Base-by-base conservation (phyloP, 2,797 vertebrate genomes). In the Lateolabrax maculatus region DNA sequence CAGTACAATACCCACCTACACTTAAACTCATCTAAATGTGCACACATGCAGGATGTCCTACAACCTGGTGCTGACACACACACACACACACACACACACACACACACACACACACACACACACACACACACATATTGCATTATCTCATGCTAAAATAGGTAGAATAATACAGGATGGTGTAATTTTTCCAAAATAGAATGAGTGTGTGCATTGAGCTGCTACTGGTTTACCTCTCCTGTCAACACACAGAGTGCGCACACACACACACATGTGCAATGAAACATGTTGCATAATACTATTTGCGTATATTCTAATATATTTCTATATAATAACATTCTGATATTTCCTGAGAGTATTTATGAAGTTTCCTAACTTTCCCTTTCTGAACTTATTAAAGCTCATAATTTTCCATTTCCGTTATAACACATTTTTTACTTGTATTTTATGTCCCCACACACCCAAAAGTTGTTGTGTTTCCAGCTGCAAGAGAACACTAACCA, bases 1-100 rank as follows among this genome's bases (percentile, higher is more conserved):
- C 69, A 69, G 68, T 29, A 57, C 27, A 68, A 77, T 55, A 62
- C 39, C 63, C 75, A 85, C 67, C 65, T 63, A 82, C 31, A 63
- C 52, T 64, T 52, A 6, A 23, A 75, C 15, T 31, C 9, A 60
- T n/a, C 61, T 9, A 51, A n/a, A 69, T 9, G 31, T 48, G 25
- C 36, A 68, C 61, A 80, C 36, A 74, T 2, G 4, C 56, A 76
- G 39, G 57, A 61, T 66, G n/a, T 49, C 48, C 34, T 27, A 31
- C 34, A 70, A 53, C 37, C 43, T 52, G 57, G 6, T 1, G 2
- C 18, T 34, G 13, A 55, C 43, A 62, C 68, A 51, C 48, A 23
- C 58, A 39, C 75, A 51, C 49, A 44, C 52, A 83, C 44, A 56
- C 43, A 29, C 44, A 37, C 61, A 57, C 53, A 66, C 79, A 68